These are phyloP conservation scores for Xanthia togata DNA, from an alignment of 2,888 invertebrate species.

Conservation along the genomic window DNA sequence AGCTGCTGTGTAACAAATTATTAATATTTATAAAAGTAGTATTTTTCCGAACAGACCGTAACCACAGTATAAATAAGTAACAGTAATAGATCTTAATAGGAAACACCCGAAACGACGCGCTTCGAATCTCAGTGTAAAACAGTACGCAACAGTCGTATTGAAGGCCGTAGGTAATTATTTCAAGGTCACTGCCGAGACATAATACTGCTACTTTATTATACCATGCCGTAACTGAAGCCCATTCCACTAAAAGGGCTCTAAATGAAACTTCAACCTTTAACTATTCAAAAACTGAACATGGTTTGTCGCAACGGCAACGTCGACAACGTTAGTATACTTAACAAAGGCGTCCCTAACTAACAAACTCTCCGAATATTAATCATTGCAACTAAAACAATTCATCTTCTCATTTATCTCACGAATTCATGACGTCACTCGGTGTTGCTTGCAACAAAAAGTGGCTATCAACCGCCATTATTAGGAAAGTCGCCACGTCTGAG, in stretches of 20 bases:
- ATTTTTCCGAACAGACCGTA: not conserved
- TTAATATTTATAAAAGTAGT: not conserved
- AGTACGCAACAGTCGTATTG: no score
- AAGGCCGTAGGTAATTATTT: no score
- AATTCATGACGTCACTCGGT: conserved; percentile 42
- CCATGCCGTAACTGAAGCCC: not conserved
- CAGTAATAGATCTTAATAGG: no score
- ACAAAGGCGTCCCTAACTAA: conserved; percentile 38
- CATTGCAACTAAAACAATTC: conserved; percentile 52
- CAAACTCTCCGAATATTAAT: conserved; percentile 45
- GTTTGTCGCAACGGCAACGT: conserved; percentile 8
- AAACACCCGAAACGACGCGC: no score
- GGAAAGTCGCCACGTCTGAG: conserved; percentile 45
- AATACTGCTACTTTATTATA: no score
- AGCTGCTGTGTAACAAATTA: not conserved
- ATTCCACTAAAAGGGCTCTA: not conserved
- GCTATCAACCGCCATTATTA: conserved; percentile 41
- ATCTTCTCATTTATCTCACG: conserved; percentile 50
- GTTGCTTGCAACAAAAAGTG: conserved; percentile 52
- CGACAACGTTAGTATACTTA: not conserved
- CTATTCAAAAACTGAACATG: conserved; percentile 8
- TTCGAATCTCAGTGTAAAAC: no score
- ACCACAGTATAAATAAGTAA: not conserved
- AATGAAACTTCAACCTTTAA: conserved; percentile 19
- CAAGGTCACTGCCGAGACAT: no score